Evolutionary conservation across 2,888 invertebrate genomes (phyloP).

Genomic region (Spicauda simplicius): DNA sequence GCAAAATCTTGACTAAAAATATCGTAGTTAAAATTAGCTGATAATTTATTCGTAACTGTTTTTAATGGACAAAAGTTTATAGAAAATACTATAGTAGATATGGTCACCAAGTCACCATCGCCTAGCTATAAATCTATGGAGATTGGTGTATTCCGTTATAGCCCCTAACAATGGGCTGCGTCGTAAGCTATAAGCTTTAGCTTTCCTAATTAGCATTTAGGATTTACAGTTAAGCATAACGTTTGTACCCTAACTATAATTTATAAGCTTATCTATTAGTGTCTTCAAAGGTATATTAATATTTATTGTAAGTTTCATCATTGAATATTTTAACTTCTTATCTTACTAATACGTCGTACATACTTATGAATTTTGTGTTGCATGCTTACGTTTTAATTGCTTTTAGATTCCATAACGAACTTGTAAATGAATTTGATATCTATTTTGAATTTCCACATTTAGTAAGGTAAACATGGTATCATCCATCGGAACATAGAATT

Average conservation of each 20-base stretch:
- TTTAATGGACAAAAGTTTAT: background rate
- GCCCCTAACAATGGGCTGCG: conserved; percentile 21
- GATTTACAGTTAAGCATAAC: conserved; percentile 32
- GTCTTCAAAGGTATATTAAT: no score
- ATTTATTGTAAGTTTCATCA: no score
- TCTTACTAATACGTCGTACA: no score
- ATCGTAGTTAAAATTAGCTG: background rate
- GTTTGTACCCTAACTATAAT: background rate
- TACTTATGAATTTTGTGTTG: no score
- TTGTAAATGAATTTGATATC: no score
- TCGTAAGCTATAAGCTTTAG: conserved; percentile 31
- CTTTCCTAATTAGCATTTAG: conserved; percentile 31
- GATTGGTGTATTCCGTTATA: conserved; percentile 23
- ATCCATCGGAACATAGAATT: no score
- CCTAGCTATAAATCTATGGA: conserved; percentile 24
- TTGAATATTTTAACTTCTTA: no score
- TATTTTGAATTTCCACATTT: no score
- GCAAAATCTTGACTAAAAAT: background rate
- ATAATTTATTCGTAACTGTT: background rate
- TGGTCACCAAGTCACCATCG: conserved; percentile 9
- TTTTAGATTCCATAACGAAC: no score
- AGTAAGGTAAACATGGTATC: no score
- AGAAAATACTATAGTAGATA: background rate
- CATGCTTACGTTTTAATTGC: no score
- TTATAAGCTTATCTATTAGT: background rate